Percentiles rank a stretch among this genome's conserved stretches.
Conservation (phyloP, 2,113 vertebrate genomes). For the Corapipo altera region DNA sequence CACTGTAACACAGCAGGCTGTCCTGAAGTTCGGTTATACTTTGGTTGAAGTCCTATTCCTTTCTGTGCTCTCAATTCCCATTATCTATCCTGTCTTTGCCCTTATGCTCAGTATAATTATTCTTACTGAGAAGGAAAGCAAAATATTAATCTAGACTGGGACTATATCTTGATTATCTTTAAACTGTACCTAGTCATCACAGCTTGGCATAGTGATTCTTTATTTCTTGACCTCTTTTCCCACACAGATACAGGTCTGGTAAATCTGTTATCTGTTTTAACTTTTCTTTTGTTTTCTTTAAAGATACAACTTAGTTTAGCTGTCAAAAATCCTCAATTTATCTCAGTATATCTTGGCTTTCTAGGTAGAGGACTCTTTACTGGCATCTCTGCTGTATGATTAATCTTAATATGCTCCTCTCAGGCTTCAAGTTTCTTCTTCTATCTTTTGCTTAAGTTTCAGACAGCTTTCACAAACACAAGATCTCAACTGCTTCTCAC, state of each 20-base stretch:
- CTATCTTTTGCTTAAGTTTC: not conserved
- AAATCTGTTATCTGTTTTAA: not conserved
- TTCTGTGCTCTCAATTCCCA: not conserved
- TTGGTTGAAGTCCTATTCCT: not conserved
- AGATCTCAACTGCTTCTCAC: not conserved
- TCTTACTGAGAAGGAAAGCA: not conserved
- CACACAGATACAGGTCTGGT: not conserved
- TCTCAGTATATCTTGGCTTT: not conserved
- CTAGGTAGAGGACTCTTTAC: not conserved
- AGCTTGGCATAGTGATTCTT: not conserved
- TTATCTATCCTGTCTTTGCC: not conserved
- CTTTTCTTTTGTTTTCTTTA: not conserved
- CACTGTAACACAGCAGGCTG: not conserved
- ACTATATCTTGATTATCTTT: conserved; percentile 9
- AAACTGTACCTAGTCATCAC: not conserved
- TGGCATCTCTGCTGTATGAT: not conserved
- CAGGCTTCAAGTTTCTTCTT: not conserved
- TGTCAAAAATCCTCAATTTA: not conserved
- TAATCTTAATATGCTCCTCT: not conserved
- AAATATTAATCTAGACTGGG: not conserved
- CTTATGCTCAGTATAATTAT: not conserved
- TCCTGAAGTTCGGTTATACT: not conserved
- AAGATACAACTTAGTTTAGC: not conserved
- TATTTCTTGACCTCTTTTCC: not conserved
- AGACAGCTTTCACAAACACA: not conserved